phyloP scores from a whole-genome alignment of 2,888 invertebrate genomes.

The Clepsis dumicolana region DNA sequence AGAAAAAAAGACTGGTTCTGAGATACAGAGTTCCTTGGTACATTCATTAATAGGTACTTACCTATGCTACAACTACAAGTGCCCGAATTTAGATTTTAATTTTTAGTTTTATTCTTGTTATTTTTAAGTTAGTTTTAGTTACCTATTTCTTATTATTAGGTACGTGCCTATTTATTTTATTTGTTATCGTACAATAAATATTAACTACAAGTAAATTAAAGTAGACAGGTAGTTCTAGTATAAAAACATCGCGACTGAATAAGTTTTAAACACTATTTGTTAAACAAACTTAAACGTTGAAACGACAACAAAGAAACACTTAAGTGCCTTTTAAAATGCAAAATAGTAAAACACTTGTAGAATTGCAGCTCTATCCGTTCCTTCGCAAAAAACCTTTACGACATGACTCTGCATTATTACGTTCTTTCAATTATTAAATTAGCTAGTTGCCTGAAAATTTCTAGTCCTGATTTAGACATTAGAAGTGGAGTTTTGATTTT shows the following conservation, averaged over 20 bases:
- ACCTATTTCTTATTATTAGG: no score
- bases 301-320: conserved; percentile 17
- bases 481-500: background rate
- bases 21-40: background rate
- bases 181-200: no score
- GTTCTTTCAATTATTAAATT: background rate
- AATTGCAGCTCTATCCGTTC: conserved; percentile 5
- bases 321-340: conserved; percentile 17
- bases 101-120: no score
- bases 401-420: background rate
- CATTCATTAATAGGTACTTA: background rate
- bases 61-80: no score
- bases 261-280: conserved; percentile 18
- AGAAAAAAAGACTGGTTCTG: no score
- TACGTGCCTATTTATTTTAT: no score
- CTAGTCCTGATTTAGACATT: background rate
- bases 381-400: background rate
- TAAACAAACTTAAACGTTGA: conserved; percentile 22
- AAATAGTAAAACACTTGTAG: conserved; percentile 12
- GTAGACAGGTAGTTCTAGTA: background rate
- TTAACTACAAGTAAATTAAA: background rate
- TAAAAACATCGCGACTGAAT: background rate
- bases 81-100: no score
- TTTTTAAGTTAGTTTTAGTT: no score
- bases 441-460: background rate